Evolutionary conservation across 2,113 vertebrate species (phyloP), one percentile per base, ranked within the genome.

Genomic region (Grallaria varia): DNA sequence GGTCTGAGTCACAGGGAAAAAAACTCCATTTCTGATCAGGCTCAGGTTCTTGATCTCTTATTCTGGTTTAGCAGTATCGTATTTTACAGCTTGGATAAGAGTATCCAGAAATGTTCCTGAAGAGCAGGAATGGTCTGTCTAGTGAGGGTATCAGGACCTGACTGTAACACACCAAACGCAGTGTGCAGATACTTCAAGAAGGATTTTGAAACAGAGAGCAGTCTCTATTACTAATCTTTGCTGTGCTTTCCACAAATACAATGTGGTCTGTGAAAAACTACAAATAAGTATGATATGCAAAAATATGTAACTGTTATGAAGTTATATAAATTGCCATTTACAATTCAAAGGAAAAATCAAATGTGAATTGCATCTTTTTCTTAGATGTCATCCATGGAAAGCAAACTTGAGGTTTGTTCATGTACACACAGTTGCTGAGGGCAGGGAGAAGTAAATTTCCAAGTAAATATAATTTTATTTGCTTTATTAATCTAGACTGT

Each of bases 401-500:
- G 53, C 39, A 72, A 93, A 69, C 56, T 33, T 80, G 63, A 91
- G 73, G 63, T 69, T 89, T 82, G 52, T 87, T 93, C 62, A 64
- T 53, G 79, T 73, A 80, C 81, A 75, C 45, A 20, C 22, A 67
- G 77, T 95, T 79, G 39, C 73, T 30, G 56, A 75, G 37, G 49
- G 42, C 74, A 94, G 35, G 91, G 37, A 89, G 72, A 93, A 89
- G 84, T 93, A 96, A 96, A 95, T 87, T 92, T 81, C 58, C 81
- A 89, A 84, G 86, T 50, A 93, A 96, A 74, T 94, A 93, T 56
- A 64, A 87, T 92, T 94, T 96, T 94, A 90, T 96, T 96, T 92
- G 81, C 74, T 95, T 93, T 97, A 94, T 95, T 96, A 94, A 93
- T 97, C 89, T 91, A 72, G 77, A 90, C 68, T 35, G 60, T 67